Percentiles rank a stretch among this genome's conserved stretches.
These are phyloP conservation scores for Venturia canescens DNA, from an alignment of 1,140 invertebrate genomes.

Conservation along the genomic window DNA sequence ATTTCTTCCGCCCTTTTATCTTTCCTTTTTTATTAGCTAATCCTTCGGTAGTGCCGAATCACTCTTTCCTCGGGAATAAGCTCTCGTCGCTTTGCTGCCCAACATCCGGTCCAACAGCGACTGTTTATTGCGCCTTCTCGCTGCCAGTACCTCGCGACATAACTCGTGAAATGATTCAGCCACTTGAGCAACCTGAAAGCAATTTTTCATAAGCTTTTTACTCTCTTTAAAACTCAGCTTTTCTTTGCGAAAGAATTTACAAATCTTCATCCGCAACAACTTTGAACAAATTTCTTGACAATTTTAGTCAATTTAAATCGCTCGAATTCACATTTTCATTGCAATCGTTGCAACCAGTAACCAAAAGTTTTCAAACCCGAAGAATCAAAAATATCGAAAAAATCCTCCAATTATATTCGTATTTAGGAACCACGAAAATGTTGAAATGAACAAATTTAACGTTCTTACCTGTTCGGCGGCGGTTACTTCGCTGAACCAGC, in stretches of 20 bases:
- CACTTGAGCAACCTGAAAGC: slow-evolving; percentile 78
- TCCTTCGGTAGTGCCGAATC: slow-evolving; percentile 90
- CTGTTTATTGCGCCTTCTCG: slow-evolving; percentile 88
- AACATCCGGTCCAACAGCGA: slow-evolving; percentile 88
- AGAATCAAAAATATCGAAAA: background rate
- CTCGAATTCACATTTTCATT: too few species aligned
- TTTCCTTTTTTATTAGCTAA: slow-evolving; percentile 70
- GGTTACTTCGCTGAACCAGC: slow-evolving; percentile 92
- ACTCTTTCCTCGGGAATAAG: slow-evolving; percentile 90
- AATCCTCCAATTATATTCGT: background rate
- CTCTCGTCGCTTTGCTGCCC: slow-evolving; percentile 81
- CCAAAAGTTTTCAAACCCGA: too few species aligned
- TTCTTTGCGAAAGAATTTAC: too few species aligned
- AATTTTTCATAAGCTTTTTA: too few species aligned
- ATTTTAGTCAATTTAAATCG: too few species aligned
- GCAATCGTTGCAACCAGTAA: too few species aligned
- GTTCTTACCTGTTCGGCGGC: slow-evolving; percentile 88
- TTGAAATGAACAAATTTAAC: background rate
- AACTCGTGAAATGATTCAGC: slow-evolving; percentile 91
- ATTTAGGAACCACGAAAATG: too few species aligned
- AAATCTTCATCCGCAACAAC: too few species aligned
- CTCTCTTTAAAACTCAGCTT: too few species aligned
- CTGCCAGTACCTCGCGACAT: slow-evolving; percentile 87
- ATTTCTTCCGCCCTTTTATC: background rate
- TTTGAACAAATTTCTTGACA: too few species aligned